Conservation (phyloP, 2,113 vertebrate species). For the Cephalopterus ornatus region DNA sequence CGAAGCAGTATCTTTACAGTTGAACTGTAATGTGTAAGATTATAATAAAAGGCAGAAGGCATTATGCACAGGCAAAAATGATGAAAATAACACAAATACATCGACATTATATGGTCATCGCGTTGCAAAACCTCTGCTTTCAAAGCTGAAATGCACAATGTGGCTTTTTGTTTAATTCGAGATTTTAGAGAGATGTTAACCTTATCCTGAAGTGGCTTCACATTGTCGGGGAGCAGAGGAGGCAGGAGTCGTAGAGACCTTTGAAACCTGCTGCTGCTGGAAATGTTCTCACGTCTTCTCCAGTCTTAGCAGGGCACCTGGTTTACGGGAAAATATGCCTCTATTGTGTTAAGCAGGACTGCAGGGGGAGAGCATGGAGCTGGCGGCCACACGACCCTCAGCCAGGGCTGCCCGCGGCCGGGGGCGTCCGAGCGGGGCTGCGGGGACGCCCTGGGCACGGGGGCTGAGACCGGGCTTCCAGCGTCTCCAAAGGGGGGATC, state of each 20-base stretch:
- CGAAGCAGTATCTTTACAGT: constrained; percentile 85
- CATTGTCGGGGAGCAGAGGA: neutral
- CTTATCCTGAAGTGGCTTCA: neutral
- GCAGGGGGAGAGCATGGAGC: neutral
- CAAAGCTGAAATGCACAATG: neutral
- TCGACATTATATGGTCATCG: neutral
- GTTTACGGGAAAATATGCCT: neutral
- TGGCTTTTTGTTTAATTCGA: constrained; percentile 8
- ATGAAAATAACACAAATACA: constrained; percentile 49
- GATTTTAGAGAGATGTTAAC: neutral
- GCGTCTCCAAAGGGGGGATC: neutral
- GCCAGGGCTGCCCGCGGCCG: neutral
- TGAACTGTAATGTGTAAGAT: constrained; percentile 75
- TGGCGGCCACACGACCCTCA: neutral
- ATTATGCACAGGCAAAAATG: constrained; percentile 65
- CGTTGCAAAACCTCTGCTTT: neutral
- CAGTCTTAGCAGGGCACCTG: neutral
- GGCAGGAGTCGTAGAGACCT: neutral
- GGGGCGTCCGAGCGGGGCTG: neutral
- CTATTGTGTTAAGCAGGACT: neutral
- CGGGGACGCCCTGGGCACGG: neutral
- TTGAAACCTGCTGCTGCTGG: neutral
- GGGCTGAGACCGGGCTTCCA: neutral
- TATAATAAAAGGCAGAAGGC: constrained; percentile 73
- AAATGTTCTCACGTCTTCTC: neutral